Evolutionary conservation across 2,888 invertebrate genomes (phyloP).

Genomic region (Sarcophaga caerulescens): DNA sequence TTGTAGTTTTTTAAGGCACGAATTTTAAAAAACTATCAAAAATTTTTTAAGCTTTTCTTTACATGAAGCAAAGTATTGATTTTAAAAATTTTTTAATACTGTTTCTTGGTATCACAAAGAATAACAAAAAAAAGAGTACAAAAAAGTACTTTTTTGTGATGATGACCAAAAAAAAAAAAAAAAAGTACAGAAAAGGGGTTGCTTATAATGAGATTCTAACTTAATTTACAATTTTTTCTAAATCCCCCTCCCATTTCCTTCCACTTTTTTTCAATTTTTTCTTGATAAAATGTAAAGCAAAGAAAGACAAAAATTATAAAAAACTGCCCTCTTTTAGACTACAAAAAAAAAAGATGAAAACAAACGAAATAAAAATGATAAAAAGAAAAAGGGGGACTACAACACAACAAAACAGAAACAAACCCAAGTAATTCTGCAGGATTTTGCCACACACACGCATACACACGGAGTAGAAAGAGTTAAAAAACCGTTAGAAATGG

Average conservation of each 20-base stretch:
- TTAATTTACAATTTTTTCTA: slow-evolving; percentile 57
- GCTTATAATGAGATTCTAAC: slow-evolving; percentile 66
- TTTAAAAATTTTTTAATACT: too few relatives aligned
- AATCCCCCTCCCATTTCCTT: background rate
- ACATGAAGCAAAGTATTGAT: too few relatives aligned
- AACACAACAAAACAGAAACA: background rate
- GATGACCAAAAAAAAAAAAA: slow-evolving; percentile 11
- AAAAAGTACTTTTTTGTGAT: slow-evolving; percentile 11
- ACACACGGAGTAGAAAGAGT: background rate
- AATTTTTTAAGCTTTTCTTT: background rate
- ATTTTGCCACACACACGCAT: background rate
- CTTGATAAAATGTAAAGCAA: slow-evolving; percentile 32
- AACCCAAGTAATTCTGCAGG: background rate
- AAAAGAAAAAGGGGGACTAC: background rate
- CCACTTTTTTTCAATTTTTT: slow-evolving; percentile 8
- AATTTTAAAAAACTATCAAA: background rate
- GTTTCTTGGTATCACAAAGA: too few relatives aligned
- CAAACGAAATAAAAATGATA: background rate
- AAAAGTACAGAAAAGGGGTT: slow-evolving; percentile 34
- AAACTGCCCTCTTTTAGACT: slow-evolving; percentile 40
- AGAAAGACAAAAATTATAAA: slow-evolving; percentile 13
- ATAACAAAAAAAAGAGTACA: background rate
- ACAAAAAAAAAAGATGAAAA: background rate
- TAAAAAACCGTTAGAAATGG: background rate
- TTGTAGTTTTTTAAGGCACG: too few relatives aligned